Base-by-base conservation (phyloP, 2,797 vertebrate species). In the Tangara arthus region DNA sequence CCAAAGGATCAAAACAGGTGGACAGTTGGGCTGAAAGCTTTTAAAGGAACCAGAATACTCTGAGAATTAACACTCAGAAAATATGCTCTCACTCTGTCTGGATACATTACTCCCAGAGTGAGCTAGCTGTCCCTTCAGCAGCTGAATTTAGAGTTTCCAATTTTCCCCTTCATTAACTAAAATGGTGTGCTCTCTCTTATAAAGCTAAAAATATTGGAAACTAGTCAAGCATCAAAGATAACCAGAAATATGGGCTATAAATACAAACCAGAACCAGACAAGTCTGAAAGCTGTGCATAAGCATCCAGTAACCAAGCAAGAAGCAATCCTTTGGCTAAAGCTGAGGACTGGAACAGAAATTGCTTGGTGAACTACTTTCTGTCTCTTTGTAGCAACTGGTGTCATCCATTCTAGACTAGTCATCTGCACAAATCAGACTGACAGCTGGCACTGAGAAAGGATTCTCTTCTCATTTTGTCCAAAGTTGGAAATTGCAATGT, bases 341-440 rank as follows among this genome's bases (percentile, higher is more conserved):
- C n/a, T 72, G 87, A 85, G 64, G 73, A 64, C 0, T 3, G n/a
- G 19, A 89, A 92, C 46, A 85, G 57, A 79, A 93, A 61, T 6
- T 61, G 60, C 46, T 57, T 34, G 24, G 20, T 73, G 75, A 90
- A 89, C 78, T 80, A 68, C 32, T 66, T 89, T 87, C 61, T 82
- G 34, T 57, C 37, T 59, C 70, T 78, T 57, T 65, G 39, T 28
- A 76, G 81, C 70, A 82, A 88, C 59, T 77, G 41, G 66, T 95
- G 70, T 23, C 83, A 90, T 10, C 52, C 86, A 76, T 92, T 94
- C 73, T 2, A 34, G 75, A 78, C 68, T 9, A 92, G 52, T 69
- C 71, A 82, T 35, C 84, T 72, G 73, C 66, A 90, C 52, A 85
- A 95, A 92, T 86, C 70, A 87, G 53, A 75, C 63, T 75, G 87